Conservation (phyloP, 2,797 vertebrate genomes). For the Enteromius argenteus region DNA sequence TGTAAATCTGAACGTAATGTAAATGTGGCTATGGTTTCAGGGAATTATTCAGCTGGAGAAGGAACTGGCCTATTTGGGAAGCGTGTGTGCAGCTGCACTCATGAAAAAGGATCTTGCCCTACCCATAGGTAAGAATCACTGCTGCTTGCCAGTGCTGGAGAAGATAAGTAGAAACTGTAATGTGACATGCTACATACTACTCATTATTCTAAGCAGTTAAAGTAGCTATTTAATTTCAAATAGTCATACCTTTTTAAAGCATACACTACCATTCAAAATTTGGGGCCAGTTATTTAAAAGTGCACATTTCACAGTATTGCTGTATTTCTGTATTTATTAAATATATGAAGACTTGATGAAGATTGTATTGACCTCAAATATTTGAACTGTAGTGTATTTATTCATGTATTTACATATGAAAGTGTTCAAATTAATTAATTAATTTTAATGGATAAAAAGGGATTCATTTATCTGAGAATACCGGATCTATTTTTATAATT, state of each 20-base stretch:
- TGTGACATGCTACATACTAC: neutral
- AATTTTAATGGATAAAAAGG: neutral
- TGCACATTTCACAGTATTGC: neutral
- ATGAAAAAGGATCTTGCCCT: slow-evolving; percentile 99
- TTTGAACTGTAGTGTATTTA: neutral
- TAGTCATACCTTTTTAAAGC: neutral
- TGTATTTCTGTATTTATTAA: neutral
- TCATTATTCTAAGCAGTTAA: neutral
- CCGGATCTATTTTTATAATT: neutral
- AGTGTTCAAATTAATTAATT: neutral
- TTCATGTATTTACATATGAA: neutral
- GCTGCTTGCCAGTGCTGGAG: neutral
- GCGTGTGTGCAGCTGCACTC: slow-evolving; percentile 95
- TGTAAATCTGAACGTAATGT: slow-evolving; percentile 19
- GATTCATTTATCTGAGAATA: neutral
- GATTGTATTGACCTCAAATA: neutral
- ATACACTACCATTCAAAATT: neutral
- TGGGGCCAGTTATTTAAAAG: neutral
- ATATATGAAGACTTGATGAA: neutral
- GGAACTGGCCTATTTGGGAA: slow-evolving; percentile 94
- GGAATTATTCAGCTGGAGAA: slow-evolving; percentile 98
- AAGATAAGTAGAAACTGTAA: neutral
- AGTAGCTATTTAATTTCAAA: neutral
- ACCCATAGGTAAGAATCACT: slow-evolving; percentile 85
- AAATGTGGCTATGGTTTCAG: slow-evolving; percentile 74